phyloP scores from a whole-genome alignment of 2,888 invertebrate species.

The Eupeodes latifasciatus region DNA sequence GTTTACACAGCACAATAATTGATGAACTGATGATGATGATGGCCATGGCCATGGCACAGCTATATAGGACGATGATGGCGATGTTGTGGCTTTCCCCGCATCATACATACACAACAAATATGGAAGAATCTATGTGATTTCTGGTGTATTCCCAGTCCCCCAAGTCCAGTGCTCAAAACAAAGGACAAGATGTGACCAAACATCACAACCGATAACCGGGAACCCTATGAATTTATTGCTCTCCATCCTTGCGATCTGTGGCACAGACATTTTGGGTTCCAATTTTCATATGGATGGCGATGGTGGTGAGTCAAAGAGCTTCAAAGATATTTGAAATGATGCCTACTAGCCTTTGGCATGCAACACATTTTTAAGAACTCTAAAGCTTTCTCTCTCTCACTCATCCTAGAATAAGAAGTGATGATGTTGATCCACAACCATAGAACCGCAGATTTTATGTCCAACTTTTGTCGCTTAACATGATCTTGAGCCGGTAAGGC shows the following conservation, averaged over 20 bases:
- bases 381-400: too few relatives aligned
- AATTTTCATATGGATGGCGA: slow-evolving; percentile 37
- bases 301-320: slow-evolving; percentile 18
- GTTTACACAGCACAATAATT: slow-evolving; percentile 46
- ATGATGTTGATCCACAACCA: slow-evolving; percentile 19
- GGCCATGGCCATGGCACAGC: background rate
- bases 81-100: background rate
- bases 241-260: slow-evolving; percentile 32
- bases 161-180: background rate
- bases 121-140: slow-evolving; percentile 48
- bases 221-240: slow-evolving; percentile 66
- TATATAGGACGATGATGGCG: background rate
- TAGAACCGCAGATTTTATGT: slow-evolving; percentile 44
- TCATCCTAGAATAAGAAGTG: background rate
- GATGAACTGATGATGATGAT: slow-evolving; percentile 69
- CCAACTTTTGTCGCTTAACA: slow-evolving; percentile 65
- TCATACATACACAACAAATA: slow-evolving; percentile 2
- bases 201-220: slow-evolving; percentile 63
- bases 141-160: slow-evolving; percentile 57
- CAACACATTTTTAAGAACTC: slow-evolving; percentile 45
- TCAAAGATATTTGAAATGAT: slow-evolving; percentile 44
- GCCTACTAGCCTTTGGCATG: slow-evolving; percentile 56
- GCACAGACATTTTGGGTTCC: slow-evolving; percentile 64
- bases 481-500: slow-evolving; percentile 63
- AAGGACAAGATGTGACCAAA: slow-evolving; percentile 71